These are phyloP conservation scores for Lemur catta DNA, from an alignment of 2,797 vertebrate genomes.

Conservation along the genomic window DNA sequence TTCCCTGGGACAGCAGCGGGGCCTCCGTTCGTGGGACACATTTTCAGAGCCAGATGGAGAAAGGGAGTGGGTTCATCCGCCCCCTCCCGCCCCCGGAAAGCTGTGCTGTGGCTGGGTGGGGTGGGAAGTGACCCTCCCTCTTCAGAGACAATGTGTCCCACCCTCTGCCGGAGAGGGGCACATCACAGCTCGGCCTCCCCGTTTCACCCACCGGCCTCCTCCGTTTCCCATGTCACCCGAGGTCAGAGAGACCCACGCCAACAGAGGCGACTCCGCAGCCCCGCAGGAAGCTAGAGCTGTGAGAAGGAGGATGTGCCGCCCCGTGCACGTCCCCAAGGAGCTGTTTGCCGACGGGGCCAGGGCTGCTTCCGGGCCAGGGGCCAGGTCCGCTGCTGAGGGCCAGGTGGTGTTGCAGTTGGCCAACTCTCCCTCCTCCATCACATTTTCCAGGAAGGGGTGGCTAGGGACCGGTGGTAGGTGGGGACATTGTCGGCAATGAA, in stretches of 20 bases:
- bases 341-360: background rate
- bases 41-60: background rate
- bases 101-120: conserved; percentile 32
- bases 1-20: background rate
- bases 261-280: conserved; percentile 38
- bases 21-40: background rate
- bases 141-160: conserved; percentile 50
- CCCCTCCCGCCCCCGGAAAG: background rate
- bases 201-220: conserved; percentile 55
- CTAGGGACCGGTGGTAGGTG: conserved; percentile 32
- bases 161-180: conserved; percentile 40
- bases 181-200: background rate
- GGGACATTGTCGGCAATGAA: conserved; percentile 43
- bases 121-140: conserved; percentile 64
- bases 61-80: fast-evolving
- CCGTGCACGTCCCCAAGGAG: background rate
- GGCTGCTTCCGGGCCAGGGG: conserved; percentile 45
- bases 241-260: conserved; percentile 62
- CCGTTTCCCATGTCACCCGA: conserved; percentile 61
- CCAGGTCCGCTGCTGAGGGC: conserved; percentile 30
- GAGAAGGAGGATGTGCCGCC: conserved; percentile 52
- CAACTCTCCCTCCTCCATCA: conserved; percentile 18
- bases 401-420: conserved; percentile 70
- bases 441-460: conserved; percentile 78
- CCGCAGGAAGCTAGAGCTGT: conserved; percentile 67